Evolutionary conservation across 37 sponge, comb jelly and placozoan species (phyloP).

Genomic region (Cliona cf. orientalis): DNA sequence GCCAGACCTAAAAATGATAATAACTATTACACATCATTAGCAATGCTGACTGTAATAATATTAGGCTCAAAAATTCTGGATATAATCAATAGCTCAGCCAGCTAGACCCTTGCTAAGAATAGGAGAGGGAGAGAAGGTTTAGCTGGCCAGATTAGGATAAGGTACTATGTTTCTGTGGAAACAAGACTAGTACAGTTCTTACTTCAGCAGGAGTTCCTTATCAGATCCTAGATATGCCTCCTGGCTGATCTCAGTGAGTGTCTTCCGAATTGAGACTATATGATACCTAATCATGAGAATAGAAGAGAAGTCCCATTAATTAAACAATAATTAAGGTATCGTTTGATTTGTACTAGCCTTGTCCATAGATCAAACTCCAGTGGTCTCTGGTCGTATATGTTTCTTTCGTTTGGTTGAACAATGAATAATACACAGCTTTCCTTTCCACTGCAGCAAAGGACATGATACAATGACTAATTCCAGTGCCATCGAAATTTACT

Average conservation of each 20-base stretch:
- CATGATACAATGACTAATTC: too few relatives aligned
- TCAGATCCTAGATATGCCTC: conserved; percentile 17
- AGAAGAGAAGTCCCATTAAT: background rate
- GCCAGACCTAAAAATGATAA: conserved; percentile 31
- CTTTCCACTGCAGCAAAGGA: too few relatives aligned
- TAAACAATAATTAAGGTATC: background rate
- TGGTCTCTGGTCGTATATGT: conserved; percentile 46
- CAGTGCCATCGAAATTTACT: too few relatives aligned
- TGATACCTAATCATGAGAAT: conserved; percentile 10
- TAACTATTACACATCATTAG: background rate
- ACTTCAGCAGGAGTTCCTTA: conserved; percentile 50
- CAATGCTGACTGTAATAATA: background rate
- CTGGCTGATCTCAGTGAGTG: conserved; percentile 17
- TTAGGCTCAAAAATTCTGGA: too few relatives aligned
- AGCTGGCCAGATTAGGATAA: too few relatives aligned
- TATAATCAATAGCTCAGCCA: too few relatives aligned
- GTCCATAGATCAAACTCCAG: conserved; percentile 45
- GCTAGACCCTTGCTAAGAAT: too few relatives aligned
- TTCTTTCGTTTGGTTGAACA: conserved; percentile 5
- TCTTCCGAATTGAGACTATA: conserved; percentile 19
- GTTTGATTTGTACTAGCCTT: conserved; percentile 13
- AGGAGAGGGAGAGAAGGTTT: too few relatives aligned
- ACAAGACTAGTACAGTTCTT: too few relatives aligned
- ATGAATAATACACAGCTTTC: conserved; percentile 40
- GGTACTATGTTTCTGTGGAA: too few relatives aligned